Conservation (phyloP, 2,113 vertebrate species). For the Bufo bufo region DNA sequence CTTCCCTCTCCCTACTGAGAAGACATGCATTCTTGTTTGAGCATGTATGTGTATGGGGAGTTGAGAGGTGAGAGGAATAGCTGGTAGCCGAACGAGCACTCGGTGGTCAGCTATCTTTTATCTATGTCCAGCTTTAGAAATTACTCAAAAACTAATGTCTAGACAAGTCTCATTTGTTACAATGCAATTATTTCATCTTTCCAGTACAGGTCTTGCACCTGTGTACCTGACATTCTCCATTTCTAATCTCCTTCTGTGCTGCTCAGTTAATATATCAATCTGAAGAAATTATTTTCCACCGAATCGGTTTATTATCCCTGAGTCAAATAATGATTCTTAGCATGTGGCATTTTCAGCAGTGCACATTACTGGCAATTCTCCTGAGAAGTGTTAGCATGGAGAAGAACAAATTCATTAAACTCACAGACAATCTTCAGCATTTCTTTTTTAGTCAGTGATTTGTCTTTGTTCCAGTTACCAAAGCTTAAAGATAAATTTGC, state of each 20-base stretch:
- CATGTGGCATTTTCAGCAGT: conserved; percentile 50
- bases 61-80: too few species aligned
- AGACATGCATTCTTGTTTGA: too few species aligned
- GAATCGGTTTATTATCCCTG: conserved; percentile 52
- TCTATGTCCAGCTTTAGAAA: not conserved
- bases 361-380: conserved; percentile 44
- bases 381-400: conserved; percentile 27
- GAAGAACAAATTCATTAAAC: conserved; percentile 55
- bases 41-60: too few species aligned
- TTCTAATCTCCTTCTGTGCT: conserved; percentile 29
- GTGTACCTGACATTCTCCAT: conserved; percentile 21
- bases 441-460: conserved; percentile 17
- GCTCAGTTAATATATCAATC: conserved; percentile 50
- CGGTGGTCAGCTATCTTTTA: too few species aligned
- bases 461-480: conserved; percentile 29
- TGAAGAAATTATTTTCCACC: conserved; percentile 48
- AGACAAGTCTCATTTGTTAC: conserved; percentile 10
- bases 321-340: conserved; percentile 53
- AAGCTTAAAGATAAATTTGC: conserved; percentile 20
- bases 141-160: not conserved
- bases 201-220: conserved; percentile 23
- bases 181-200: conserved; percentile 47
- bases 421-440: conserved; percentile 30
- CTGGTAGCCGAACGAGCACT: too few species aligned
- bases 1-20: too few species aligned